Evolutionary conservation across 2,113 vertebrate species (phyloP).

Genomic region (Tringa solitaria): DNA sequence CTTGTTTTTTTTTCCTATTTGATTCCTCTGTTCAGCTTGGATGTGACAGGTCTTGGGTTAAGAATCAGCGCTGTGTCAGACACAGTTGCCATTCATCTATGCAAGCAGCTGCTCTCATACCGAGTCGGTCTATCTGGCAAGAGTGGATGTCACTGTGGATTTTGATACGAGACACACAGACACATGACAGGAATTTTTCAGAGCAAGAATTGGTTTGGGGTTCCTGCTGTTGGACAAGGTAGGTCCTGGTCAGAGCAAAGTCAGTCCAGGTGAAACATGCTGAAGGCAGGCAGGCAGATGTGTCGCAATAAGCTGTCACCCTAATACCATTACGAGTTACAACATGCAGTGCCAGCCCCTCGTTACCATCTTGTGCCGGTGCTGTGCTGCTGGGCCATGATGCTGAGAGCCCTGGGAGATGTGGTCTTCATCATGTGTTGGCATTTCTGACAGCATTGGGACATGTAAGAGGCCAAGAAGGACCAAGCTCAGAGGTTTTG

Average conservation of each 20-base stretch:
- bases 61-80: background rate
- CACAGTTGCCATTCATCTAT: background rate
- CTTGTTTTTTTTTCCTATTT: background rate
- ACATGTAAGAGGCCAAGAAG: background rate
- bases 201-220: background rate
- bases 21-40: background rate
- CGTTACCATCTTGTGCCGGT: background rate
- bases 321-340: accelerated
- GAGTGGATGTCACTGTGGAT: background rate
- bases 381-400: background rate
- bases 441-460: background rate
- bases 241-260: background rate
- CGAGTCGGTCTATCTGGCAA: background rate
- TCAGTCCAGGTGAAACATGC: background rate
- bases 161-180: background rate
- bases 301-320: background rate
- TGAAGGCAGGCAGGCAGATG: background rate
- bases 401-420: background rate
- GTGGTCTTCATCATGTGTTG: background rate
- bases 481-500: background rate
- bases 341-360: background rate
- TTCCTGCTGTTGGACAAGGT: background rate
- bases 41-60: background rate
- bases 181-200: background rate
- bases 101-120: background rate